Conservation (phyloP, 1,140 invertebrate genomes). For the Ostrea denselamellosa region DNA sequence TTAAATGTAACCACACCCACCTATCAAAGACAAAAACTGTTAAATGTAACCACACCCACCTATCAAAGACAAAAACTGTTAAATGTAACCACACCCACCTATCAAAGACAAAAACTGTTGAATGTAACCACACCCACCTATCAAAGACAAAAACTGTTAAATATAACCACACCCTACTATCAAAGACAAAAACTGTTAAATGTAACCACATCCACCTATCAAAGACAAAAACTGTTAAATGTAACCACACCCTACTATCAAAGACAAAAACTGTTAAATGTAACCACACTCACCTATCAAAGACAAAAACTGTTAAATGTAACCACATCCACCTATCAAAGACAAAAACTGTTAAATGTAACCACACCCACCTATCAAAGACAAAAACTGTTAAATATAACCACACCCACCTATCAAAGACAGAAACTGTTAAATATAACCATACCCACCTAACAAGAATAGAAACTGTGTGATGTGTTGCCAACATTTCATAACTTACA, state of each 20-base stretch:
- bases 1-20: constrained; percentile 50
- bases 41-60: constrained; percentile 49
- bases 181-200: constrained; percentile 4
- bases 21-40: neutral
- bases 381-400: constrained; percentile 24
- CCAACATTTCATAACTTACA: too few species aligned
- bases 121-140: constrained; percentile 51
- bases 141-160: neutral
- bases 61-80: neutral
- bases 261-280: neutral
- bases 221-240: too few species aligned
- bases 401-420: constrained; percentile 40
- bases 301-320: neutral
- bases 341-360: neutral
- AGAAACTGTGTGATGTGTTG: too few species aligned
- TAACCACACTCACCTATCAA: constrained; percentile 37
- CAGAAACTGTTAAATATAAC: too few species aligned
- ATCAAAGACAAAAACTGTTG: neutral
- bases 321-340: constrained; percentile 43
- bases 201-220: constrained; percentile 45
- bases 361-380: constrained; percentile 45
- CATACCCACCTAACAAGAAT: too few species aligned
- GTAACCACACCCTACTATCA: too few species aligned
- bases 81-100: constrained; percentile 51
- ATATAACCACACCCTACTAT: constrained; percentile 47